Evolutionary conservation across 2,113 vertebrate species (phyloP).

Genomic region (human (Homo sapiens)): DNA sequence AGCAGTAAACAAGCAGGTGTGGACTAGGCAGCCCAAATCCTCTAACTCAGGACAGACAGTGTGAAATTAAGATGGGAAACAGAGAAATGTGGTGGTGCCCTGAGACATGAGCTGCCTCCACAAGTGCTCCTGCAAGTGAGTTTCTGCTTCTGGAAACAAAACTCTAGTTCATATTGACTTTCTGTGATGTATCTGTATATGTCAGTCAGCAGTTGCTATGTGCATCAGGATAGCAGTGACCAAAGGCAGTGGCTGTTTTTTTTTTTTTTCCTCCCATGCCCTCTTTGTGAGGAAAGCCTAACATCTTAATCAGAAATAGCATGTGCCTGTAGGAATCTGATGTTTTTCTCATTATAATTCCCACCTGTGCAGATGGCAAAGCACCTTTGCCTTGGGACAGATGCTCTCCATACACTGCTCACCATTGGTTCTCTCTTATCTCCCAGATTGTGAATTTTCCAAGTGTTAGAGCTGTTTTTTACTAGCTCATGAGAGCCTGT

Average conservation of each 20-base stretch:
- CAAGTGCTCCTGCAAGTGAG: not conserved
- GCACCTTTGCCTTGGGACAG: not conserved
- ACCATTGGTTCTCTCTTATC: not conserved
- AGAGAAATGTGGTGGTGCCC: not conserved
- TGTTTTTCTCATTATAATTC: not conserved
- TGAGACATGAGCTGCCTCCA: not conserved
- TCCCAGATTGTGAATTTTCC: not conserved
- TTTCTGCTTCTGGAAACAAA: not conserved
- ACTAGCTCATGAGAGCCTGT: rapidly evolving
- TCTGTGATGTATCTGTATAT: not conserved
- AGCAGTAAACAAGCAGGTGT: not conserved
- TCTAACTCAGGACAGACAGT: not conserved
- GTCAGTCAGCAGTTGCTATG: not conserved
- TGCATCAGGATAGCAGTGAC: not conserved
- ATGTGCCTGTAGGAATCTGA: not conserved
- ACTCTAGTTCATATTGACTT: conserved; percentile 38
- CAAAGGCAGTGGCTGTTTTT: not conserved
- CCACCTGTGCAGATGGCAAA: not conserved
- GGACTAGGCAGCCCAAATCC: not conserved
- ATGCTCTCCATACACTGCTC: not conserved
- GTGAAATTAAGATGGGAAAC: not conserved
- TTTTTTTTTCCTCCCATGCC: not conserved
- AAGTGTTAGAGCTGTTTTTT: not conserved
- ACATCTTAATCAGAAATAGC: not conserved
- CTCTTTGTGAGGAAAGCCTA: not conserved